These are phyloP conservation scores for Tethya wilhelma DNA, from an alignment of 37 sponge, comb jelly and placozoan genomes.

Conservation along the genomic window DNA sequence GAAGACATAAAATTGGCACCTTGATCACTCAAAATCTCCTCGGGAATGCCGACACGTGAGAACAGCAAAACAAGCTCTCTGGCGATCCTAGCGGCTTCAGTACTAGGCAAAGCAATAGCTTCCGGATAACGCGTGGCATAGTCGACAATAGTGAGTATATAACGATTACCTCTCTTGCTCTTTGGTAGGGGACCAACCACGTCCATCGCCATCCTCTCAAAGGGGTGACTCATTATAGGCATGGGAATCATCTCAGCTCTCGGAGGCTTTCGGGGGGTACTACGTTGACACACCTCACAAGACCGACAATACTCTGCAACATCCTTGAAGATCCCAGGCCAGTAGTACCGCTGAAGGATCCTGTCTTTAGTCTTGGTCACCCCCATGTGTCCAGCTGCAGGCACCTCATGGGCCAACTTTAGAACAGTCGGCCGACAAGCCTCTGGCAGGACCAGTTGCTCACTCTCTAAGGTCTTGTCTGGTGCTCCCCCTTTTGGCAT, in stretches of 20 bases:
- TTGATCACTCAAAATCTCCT: slow-evolving; percentile 52
- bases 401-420: slow-evolving; percentile 29
- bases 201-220: slow-evolving; percentile 50
- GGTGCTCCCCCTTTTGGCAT: neutral
- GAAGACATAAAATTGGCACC: slow-evolving; percentile 39
- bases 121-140: slow-evolving; percentile 47
- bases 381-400: slow-evolving; percentile 22
- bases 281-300: slow-evolving; percentile 40
- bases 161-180: slow-evolving; percentile 26
- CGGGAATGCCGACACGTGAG: slow-evolving; percentile 51
- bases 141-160: slow-evolving; percentile 37
- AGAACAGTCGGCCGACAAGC: slow-evolving; percentile 11
- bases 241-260: slow-evolving; percentile 22
- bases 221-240: slow-evolving; percentile 41
- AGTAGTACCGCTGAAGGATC: slow-evolving; percentile 21
- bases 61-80: slow-evolving; percentile 35
- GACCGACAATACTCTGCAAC: slow-evolving; percentile 27
- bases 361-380: slow-evolving; percentile 20
- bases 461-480: neutral
- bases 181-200: slow-evolving; percentile 45
- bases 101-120: slow-evolving; percentile 27
- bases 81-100: slow-evolving; percentile 28
- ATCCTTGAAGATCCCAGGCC: slow-evolving; percentile 33
- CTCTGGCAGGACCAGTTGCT: slow-evolving; percentile 7
- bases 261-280: neutral